Evolutionary conservation across 2,113 vertebrate species (phyloP).

Genomic region (Dicrurus megarhynchus): DNA sequence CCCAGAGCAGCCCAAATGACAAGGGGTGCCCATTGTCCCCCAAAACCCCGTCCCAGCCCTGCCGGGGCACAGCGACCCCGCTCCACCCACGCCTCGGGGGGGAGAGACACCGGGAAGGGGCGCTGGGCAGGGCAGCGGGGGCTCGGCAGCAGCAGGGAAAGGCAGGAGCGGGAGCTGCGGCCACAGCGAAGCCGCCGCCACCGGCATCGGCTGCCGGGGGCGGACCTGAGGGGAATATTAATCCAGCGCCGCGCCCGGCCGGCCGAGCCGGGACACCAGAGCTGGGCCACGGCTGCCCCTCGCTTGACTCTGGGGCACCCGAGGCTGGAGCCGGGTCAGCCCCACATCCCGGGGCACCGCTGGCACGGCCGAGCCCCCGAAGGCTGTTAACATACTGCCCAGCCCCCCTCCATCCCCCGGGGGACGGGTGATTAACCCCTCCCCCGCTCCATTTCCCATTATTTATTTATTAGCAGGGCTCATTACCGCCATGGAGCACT

Average conservation of each 20-base stretch:
- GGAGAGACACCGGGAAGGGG: not conserved
- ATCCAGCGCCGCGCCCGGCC: not conserved
- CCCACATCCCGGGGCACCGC: not conserved
- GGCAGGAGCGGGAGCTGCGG: not conserved
- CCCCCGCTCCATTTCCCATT: constrained; percentile 48
- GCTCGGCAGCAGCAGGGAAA: not conserved
- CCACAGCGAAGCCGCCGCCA: not conserved
- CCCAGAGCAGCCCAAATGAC: not conserved
- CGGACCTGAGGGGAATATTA: constrained; percentile 9
- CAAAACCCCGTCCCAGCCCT: rapidly evolving
- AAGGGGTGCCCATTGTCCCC: rapidly evolving
- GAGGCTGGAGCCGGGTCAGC: not conserved
- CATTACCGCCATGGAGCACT: constrained; percentile 48
- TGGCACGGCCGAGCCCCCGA: not conserved
- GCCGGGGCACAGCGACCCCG: rapidly evolving
- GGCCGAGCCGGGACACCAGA: not conserved
- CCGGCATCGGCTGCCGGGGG: not conserved
- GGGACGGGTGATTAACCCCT: not conserved
- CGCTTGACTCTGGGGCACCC: rapidly evolving
- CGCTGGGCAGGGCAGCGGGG: rapidly evolving
- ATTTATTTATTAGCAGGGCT: constrained; percentile 76
- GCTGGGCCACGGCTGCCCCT: not conserved
- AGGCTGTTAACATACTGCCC: not conserved
- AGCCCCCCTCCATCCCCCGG: not conserved
- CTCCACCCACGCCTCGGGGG: rapidly evolving